These are phyloP conservation scores for Holacanthus passer DNA, from an alignment of 2,113 vertebrate genomes.

Conservation along the genomic window DNA sequence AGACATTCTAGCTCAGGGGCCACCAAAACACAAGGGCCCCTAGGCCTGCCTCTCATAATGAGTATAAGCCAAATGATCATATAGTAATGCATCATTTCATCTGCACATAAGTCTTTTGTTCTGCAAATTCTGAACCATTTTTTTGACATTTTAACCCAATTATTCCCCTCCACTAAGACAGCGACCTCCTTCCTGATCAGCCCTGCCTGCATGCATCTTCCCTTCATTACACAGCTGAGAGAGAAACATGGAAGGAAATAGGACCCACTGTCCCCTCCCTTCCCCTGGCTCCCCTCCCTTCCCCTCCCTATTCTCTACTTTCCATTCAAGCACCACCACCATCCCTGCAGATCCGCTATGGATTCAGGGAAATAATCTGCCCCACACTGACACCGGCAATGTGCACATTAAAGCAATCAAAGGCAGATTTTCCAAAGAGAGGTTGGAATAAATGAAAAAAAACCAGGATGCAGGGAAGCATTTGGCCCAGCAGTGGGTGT, in stretches of 20 bases:
- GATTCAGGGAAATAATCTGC: constrained; percentile 53
- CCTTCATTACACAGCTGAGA: constrained; percentile 64
- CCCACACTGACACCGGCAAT: constrained; percentile 15
- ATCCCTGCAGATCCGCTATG: constrained; percentile 60
- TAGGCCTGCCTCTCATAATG: background rate
- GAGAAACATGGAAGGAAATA: constrained; percentile 74
- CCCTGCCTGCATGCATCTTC: constrained; percentile 43
- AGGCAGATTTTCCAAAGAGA: background rate
- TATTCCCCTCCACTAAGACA: constrained; percentile 29
- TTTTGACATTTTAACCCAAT: constrained; percentile 18
- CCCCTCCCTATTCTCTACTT: constrained; percentile 69
- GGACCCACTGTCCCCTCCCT: constrained; percentile 68
- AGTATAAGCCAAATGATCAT: background rate
- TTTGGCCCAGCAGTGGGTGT: constrained; percentile 70
- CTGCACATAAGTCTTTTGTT: background rate
- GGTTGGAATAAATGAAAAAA: too few relatives aligned
- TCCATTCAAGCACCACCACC: constrained; percentile 56
- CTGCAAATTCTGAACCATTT: background rate
- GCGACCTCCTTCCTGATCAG: constrained; percentile 45
- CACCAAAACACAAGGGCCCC: background rate
- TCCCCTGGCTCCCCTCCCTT: constrained; percentile 58
- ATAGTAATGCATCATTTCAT: background rate
- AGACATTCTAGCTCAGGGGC: background rate
- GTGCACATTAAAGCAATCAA: background rate
- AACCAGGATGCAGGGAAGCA: constrained; percentile 62